Conservation (phyloP, 2,888 invertebrate genomes). For the Microctonus hyperodae region DNA sequence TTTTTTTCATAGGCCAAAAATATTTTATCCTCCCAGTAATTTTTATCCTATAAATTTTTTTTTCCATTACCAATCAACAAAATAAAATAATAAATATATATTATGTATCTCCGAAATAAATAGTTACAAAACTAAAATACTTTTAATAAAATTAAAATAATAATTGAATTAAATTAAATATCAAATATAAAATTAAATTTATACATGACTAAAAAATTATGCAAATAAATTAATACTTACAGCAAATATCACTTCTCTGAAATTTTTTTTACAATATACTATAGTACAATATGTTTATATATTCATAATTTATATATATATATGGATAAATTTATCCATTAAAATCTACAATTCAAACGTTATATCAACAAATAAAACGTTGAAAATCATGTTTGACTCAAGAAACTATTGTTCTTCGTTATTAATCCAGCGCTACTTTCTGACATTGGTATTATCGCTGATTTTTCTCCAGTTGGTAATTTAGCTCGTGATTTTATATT, state of each 20-base stretch:
- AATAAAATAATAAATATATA: not conserved
- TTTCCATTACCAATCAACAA: not conserved
- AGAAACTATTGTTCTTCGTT: constrained; percentile 60
- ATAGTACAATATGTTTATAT: constrained; percentile 14
- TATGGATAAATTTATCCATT: constrained; percentile 18
- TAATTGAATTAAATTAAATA: not conserved
- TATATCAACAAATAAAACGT: constrained; percentile 17
- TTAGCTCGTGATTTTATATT: constrained; percentile 63
- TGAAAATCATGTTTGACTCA: constrained; percentile 54
- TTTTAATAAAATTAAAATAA: not conserved
- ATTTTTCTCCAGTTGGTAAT: constrained; percentile 63
- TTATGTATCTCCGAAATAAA: not conserved
- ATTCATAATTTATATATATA: constrained; percentile 14
- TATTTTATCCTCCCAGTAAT: no score
- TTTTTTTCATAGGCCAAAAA: not conserved
- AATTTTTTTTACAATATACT: constrained; percentile 27
- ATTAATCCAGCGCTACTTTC: constrained; percentile 65
- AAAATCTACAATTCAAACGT: constrained; percentile 28
- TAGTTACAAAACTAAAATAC: not conserved
- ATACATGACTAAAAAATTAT: not conserved
- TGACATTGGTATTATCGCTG: constrained; percentile 64
- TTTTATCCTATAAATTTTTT: no score
- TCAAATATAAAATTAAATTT: not conserved
- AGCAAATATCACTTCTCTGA: constrained; percentile 37
- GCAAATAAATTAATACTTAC: constrained; percentile 30